These are phyloP conservation scores for Styela clava DNA, from an alignment of 23 tunicate genomes.

Conservation along the genomic window DNA sequence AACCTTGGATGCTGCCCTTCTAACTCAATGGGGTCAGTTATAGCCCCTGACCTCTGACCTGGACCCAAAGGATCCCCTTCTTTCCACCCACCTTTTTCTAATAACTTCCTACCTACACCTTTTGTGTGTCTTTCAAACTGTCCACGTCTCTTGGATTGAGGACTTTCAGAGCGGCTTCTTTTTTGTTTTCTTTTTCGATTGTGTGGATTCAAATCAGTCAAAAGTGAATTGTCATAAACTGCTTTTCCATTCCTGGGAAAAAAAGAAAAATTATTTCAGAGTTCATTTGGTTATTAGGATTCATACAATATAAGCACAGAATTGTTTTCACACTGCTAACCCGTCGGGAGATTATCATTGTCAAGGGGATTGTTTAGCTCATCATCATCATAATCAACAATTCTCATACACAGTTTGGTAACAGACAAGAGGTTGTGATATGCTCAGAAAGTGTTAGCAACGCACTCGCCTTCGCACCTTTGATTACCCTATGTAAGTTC, in stretches of 20 bases:
- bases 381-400: too few species aligned
- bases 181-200: neutral
- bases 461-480: too few species aligned
- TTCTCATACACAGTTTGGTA: too few species aligned
- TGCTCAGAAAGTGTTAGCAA: too few species aligned
- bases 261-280: neutral
- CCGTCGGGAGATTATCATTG: too few species aligned
- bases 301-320: too few species aligned
- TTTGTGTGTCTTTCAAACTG: slow-evolving; percentile 53
- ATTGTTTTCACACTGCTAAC: too few species aligned
- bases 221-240: slow-evolving; percentile 13
- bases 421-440: too few species aligned
- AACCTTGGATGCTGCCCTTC: slow-evolving; percentile 50
- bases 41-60: slow-evolving; percentile 23
- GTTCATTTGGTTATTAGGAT: neutral
- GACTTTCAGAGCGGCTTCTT: slow-evolving; percentile 25
- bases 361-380: too few species aligned
- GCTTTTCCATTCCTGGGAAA: slow-evolving; percentile 24
- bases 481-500: too few species aligned
- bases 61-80: slow-evolving; percentile 46
- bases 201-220: neutral
- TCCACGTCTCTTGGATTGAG: slow-evolving; percentile 4
- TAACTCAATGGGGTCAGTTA: slow-evolving; percentile 57
- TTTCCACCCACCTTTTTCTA: slow-evolving; percentile 74
- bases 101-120: slow-evolving; percentile 49